These are phyloP conservation scores for Herminia tarsipennalis DNA, from an alignment of 2,888 invertebrate genomes.

Conservation along the genomic window DNA sequence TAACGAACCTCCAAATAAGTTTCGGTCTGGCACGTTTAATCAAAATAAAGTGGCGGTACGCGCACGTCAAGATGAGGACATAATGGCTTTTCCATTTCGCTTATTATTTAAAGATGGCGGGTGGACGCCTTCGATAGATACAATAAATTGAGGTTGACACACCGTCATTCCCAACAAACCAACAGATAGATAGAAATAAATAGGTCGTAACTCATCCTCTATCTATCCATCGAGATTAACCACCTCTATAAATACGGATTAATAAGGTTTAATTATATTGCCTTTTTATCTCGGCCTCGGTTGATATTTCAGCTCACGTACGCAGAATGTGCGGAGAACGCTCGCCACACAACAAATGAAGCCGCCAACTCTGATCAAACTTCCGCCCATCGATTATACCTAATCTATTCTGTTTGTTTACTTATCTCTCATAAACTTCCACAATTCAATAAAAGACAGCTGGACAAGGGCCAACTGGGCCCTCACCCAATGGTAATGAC, in stretches of 20 bases:
- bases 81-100: conserved; percentile 37
- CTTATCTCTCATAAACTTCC: conserved; percentile 23
- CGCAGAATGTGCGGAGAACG: conserved; percentile 36
- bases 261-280: conserved; percentile 73
- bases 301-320: conserved; percentile 65
- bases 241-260: conserved; percentile 71
- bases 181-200: conserved; percentile 30
- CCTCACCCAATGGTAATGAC: conserved; percentile 7
- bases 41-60: conserved; percentile 35
- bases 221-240: no score
- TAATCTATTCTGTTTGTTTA: conserved; percentile 30
- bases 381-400: conserved; percentile 36
- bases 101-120: conserved; percentile 35
- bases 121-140: conserved; percentile 1
- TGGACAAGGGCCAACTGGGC: conserved; percentile 4
- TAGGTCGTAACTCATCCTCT: conserved; percentile 37
- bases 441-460: conserved; percentile 13
- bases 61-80: conserved; percentile 24
- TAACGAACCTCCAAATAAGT: conserved; percentile 28
- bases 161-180: conserved; percentile 8
- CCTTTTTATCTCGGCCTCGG: conserved; percentile 52
- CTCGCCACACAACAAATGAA: conserved; percentile 42
- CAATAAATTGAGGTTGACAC: conserved; percentile 26
- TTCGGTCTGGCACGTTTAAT: conserved; percentile 36
- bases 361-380: conserved; percentile 39